These are phyloP conservation scores for Parazoanthus swiftii DNA, from an alignment of 92 coral and sea anemone species.

Conservation along the genomic window DNA sequence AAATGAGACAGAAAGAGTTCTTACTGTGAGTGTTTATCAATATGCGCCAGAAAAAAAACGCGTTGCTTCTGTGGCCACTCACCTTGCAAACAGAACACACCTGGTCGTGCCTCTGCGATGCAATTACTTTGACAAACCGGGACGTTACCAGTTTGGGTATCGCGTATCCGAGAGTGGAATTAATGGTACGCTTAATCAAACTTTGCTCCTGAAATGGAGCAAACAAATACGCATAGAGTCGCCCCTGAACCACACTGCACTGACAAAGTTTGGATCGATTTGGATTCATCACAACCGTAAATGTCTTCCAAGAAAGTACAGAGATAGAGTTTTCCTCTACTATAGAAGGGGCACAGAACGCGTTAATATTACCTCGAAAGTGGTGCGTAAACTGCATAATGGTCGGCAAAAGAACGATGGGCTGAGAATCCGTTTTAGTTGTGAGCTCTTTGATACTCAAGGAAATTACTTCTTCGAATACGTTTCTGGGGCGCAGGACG, in stretches of 20 bases:
- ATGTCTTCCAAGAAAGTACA: constrained; percentile 71
- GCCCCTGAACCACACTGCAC: constrained; percentile 86
- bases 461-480: constrained; percentile 82
- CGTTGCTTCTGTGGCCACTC: background rate
- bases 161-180: constrained; percentile 68
- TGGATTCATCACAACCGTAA: constrained; percentile 80
- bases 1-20: background rate
- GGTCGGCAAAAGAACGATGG: constrained; percentile 59
- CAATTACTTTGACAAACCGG: constrained; percentile 81
- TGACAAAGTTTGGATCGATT: constrained; percentile 74
- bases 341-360: constrained; percentile 60
- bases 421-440: constrained; percentile 68
- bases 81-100: background rate
- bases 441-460: constrained; percentile 78
- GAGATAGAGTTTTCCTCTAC: constrained; percentile 73
- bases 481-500: constrained; percentile 53
- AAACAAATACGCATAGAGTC: constrained; percentile 61
- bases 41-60: background rate
- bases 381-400: constrained; percentile 67
- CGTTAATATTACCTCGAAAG: constrained; percentile 68
- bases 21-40: constrained; percentile 23
- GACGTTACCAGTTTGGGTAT: constrained; percentile 70
- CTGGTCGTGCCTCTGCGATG: constrained; percentile 69
- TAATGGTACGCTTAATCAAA: constrained; percentile 59
- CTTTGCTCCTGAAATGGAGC: constrained; percentile 67